phyloP scores from a whole-genome alignment of 2,888 invertebrate genomes.

The Mesodorylaimus sp. region DNA sequence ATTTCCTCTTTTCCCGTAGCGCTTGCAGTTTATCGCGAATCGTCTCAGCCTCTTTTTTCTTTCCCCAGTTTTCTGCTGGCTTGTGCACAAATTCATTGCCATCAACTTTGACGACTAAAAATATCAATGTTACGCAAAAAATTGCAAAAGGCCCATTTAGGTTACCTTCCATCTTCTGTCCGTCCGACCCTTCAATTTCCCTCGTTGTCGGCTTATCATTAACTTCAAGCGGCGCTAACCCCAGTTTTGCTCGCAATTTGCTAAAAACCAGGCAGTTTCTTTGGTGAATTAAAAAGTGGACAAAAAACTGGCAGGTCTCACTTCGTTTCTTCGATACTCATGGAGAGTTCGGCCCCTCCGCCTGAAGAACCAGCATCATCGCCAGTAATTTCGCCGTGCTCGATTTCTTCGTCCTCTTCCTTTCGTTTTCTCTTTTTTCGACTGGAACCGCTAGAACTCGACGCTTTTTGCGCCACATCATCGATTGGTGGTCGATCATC shows the following conservation, averaged over 20 bases:
- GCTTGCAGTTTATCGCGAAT: slow-evolving; percentile 57
- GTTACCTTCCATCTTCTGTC: slow-evolving; percentile 4
- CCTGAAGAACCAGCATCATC: too few relatives aligned
- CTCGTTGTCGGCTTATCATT: slow-evolving; percentile 30
- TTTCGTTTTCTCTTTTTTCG: too few relatives aligned
- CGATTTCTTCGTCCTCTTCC: too few relatives aligned
- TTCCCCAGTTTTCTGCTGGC: slow-evolving; percentile 36
- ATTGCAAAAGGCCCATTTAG: slow-evolving; percentile 8
- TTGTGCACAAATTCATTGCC: slow-evolving; percentile 34
- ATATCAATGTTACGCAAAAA: neutral
- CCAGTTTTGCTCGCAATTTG: slow-evolving; percentile 70
- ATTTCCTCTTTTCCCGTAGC: slow-evolving; percentile 55
- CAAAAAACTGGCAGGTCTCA: too few relatives aligned
- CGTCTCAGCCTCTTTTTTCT: slow-evolving; percentile 57
- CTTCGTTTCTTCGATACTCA: too few relatives aligned
- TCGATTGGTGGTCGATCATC: too few relatives aligned
- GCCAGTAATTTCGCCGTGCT: too few relatives aligned
- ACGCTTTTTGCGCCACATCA: too few relatives aligned
- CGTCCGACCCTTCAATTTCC: slow-evolving; percentile 17
- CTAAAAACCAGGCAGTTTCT: too few relatives aligned
- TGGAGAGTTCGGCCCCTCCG: too few relatives aligned
- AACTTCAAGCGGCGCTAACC: slow-evolving; percentile 70
- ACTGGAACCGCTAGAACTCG: too few relatives aligned
- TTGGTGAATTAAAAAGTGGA: too few relatives aligned
- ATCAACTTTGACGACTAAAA: slow-evolving; percentile 36